These are phyloP conservation scores for Diprion similis DNA, from an alignment of 1,140 invertebrate genomes.

Conservation along the genomic window DNA sequence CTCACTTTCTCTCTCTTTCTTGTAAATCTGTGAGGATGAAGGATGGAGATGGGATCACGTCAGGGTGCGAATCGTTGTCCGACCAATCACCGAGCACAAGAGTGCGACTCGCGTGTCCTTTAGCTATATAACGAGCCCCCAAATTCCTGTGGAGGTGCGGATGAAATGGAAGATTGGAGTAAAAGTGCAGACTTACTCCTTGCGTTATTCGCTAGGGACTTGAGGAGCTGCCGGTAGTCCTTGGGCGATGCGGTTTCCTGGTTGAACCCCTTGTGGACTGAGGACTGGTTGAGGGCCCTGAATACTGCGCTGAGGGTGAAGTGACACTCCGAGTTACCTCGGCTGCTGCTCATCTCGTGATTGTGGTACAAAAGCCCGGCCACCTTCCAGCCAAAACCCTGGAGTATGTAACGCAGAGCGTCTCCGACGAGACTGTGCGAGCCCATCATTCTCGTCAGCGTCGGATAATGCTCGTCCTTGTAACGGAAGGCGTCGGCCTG, in stretches of 20 bases:
- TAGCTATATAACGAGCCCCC: neutral
- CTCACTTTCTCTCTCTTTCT: no score
- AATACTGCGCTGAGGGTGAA: conserved; percentile 76
- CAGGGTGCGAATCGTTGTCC: neutral
- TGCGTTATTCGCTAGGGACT: conserved; percentile 69
- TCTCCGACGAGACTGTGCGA: conserved; percentile 78
- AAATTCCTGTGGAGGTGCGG: neutral
- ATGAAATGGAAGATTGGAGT: neutral
- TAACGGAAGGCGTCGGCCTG: conserved; percentile 81
- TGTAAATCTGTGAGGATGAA: no score
- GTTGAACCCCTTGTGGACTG: conserved; percentile 71
- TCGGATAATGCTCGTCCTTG: conserved; percentile 73
- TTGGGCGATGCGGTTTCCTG: conserved; percentile 59
- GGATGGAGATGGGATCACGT: no score
- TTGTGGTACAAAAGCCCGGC: conserved; percentile 77
- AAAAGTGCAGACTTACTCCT: conserved; percentile 75
- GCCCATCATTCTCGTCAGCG: conserved; percentile 87
- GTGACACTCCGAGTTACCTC: conserved; percentile 76
- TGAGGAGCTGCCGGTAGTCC: conserved; percentile 70
- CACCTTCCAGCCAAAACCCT: conserved; percentile 75
- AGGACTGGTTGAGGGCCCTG: conserved; percentile 66
- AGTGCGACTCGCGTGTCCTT: neutral
- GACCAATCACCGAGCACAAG: neutral
- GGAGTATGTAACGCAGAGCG: conserved; percentile 72
- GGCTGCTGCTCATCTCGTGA: conserved; percentile 61